Evolutionary conservation across 2,888 invertebrate genomes (phyloP), one percentile per base, ranked within the genome.

Genomic region (Yponomeuta malinellus): DNA sequence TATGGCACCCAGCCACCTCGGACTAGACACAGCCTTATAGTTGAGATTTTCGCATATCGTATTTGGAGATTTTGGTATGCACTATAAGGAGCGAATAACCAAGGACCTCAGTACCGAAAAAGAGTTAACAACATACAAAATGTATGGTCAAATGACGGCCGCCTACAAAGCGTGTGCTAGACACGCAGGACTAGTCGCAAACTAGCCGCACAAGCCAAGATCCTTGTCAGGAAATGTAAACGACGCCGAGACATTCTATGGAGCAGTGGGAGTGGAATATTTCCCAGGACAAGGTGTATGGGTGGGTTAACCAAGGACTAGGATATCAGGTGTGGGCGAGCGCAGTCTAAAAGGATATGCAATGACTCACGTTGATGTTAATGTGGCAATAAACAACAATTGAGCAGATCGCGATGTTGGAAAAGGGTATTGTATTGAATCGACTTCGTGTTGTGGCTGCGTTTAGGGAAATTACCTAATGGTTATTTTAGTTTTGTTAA

Each of bases 271-370:
- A 59, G 52, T 59, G 15, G 52, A 59, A 59, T 59, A 15, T 59
- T 59, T 59, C 52, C 52, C 52, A 59, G 52, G 52, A 59, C 52
- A 15, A 1, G 2, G 52, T 15, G 15, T 59, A 59, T 59, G 52
- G 52, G 52, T 5, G 52, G 52, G 52, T 59, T 2, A 15, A 59
- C 15, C 15, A 59, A 59, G 52, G 52, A 59, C 52, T 59, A 59
- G 52, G 52, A 59, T 59, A 59, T 59, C 52, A 59, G 52, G 52
- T 59, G 52, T 59, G 52, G 52, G 52, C 52, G 52, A 59, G 52
- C 52, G 52, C 52, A 59, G 52, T 59, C 52, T 59, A 12, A 59
- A 59, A 59, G 52, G 52, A 59, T 59, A 59, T 15, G 52, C 52
- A 12, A 59, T 59, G 52, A 59, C 15, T 59, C 52, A 59, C 15